phyloP scores from a whole-genome alignment of 2,113 vertebrate species.

The Chlorocebus sabaeus region DNA sequence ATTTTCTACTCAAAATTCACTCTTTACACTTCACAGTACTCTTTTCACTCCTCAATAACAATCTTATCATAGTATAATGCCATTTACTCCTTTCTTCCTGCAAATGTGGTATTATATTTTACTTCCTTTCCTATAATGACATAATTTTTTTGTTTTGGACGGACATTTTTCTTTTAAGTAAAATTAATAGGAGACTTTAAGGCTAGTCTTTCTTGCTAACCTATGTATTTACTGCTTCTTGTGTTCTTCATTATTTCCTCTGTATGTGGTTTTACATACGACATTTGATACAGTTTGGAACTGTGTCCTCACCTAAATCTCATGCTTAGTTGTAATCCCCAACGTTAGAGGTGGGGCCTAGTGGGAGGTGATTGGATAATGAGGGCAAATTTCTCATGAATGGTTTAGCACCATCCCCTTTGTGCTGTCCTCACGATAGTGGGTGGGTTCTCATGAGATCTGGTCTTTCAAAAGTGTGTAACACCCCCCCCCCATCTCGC shows the following conservation, averaged over 20 bases:
- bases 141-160: background rate
- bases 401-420: too few species aligned
- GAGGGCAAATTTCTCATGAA: too few species aligned
- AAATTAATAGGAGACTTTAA: background rate
- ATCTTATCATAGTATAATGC: background rate
- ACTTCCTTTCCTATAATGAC: background rate
- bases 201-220: background rate
- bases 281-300: background rate
- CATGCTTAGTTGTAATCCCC: too few species aligned
- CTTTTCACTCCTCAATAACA: background rate
- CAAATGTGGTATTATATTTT: background rate
- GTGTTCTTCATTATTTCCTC: background rate
- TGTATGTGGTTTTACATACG: background rate
- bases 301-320: too few species aligned
- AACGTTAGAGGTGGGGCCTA: too few species aligned
- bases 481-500: fast-evolving
- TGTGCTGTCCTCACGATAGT: too few species aligned
- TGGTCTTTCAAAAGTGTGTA: too few species aligned
- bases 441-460: too few species aligned
- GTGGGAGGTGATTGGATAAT: too few species aligned
- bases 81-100: background rate
- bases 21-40: background rate
- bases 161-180: background rate
- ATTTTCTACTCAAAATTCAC: background rate
- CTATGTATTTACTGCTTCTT: background rate